Percentiles rank a stretch among this genome's conserved stretches.
phyloP scores from a whole-genome alignment of 2,113 vertebrate species.

The Rhea pennata region DNA sequence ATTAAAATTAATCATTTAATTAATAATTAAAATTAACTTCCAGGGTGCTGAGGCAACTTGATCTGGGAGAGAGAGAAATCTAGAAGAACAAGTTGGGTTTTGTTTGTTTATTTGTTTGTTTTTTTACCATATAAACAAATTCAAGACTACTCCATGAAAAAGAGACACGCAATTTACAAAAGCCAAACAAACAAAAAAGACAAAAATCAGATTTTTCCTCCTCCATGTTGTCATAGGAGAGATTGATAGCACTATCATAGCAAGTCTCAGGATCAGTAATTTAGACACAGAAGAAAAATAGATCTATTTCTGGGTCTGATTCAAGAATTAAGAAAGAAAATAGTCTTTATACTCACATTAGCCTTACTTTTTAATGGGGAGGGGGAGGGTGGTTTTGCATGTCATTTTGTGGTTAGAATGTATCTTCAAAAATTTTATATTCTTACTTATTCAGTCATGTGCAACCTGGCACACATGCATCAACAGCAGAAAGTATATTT shows the following conservation, averaged over 20 bases:
- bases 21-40: background rate
- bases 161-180: background rate
- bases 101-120: too few relatives aligned
- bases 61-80: background rate
- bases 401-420: background rate
- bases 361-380: background rate
- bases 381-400: background rate
- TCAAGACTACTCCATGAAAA: background rate
- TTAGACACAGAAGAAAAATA: background rate
- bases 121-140: background rate
- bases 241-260: slow-evolving; percentile 41
- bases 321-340: slow-evolving; percentile 20
- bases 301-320: slow-evolving; percentile 24
- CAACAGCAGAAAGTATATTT: background rate
- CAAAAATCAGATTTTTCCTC: slow-evolving; percentile 38
- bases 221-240: slow-evolving; percentile 2
- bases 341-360: background rate
- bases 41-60: background rate
- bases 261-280: background rate
- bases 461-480: background rate
- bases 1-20: background rate
- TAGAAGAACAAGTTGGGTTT: background rate
- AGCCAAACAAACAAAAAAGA: background rate
- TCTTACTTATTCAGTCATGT: background rate
- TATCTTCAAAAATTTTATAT: background rate